These are phyloP conservation scores for Borostomias antarcticus DNA, from an alignment of 2,797 vertebrate genomes.

Conservation along the genomic window DNA sequence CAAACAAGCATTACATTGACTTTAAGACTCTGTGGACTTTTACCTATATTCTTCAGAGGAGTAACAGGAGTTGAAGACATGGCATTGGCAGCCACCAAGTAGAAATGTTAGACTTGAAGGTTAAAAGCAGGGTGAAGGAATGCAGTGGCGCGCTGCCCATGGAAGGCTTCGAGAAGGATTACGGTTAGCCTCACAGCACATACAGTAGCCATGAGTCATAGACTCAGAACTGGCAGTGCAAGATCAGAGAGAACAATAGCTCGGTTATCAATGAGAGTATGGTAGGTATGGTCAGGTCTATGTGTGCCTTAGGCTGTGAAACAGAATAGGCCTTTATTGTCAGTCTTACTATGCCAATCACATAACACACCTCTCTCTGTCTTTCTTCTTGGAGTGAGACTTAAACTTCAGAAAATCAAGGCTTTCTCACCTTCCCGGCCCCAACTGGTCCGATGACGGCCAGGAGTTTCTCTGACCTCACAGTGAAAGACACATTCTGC, in stretches of 20 bases:
- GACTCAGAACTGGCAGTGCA: neutral
- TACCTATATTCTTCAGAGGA: too few relatives aligned
- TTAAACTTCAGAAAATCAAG: neutral
- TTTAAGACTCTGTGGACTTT: too few relatives aligned
- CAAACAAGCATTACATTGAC: too few relatives aligned
- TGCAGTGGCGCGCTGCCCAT: neutral
- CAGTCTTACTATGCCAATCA: too few relatives aligned
- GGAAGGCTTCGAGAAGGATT: neutral
- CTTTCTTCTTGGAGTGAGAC: neutral
- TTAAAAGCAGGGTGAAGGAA: slow-evolving; percentile 12
- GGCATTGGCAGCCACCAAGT: neutral
- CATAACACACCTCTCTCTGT: too few relatives aligned
- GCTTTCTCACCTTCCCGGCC: slow-evolving; percentile 81
- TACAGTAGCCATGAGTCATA: neutral
- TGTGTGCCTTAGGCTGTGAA: too few relatives aligned
- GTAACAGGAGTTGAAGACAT: neutral
- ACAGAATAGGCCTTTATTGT: too few relatives aligned
- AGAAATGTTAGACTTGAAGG: neutral
- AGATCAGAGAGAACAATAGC: neutral
- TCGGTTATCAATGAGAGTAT: neutral
- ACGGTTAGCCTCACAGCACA: neutral
- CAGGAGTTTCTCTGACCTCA: slow-evolving; percentile 77
- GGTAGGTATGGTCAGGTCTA: neutral
- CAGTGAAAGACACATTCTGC: slow-evolving; percentile 76
- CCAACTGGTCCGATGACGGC: slow-evolving; percentile 86